phyloP scores from a whole-genome alignment of 2,113 vertebrate species.

The Gobiocypris rarus region DNA sequence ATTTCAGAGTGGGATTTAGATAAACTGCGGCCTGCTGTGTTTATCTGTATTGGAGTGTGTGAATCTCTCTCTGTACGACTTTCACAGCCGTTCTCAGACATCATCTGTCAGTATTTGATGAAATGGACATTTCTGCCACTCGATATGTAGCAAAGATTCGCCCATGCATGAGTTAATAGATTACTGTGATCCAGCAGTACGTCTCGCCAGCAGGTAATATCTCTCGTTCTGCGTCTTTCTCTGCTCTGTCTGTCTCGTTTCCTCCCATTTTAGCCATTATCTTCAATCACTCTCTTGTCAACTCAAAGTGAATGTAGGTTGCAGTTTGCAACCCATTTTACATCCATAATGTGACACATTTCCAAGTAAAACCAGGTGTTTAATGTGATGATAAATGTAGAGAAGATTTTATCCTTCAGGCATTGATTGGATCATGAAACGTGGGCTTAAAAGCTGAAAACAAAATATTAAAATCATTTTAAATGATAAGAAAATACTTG shows the following conservation, averaged over 20 bases:
- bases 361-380: background rate
- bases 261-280: background rate
- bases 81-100: background rate
- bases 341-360: background rate
- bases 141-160: background rate
- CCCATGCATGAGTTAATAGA: background rate
- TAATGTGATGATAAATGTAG: background rate
- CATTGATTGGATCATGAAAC: background rate
- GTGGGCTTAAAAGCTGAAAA: background rate
- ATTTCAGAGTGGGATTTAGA: constrained; percentile 36
- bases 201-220: background rate
- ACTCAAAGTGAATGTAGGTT: background rate
- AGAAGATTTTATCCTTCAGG: background rate
- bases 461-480: background rate
- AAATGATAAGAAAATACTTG: background rate
- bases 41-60: constrained; percentile 29
- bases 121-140: constrained; percentile 22
- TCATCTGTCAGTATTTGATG: background rate
- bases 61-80: background rate
- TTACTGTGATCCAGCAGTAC: constrained; percentile 8
- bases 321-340: background rate
- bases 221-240: background rate
- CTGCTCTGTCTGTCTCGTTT: background rate
- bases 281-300: background rate
- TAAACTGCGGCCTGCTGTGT: constrained; percentile 42